Evolutionary conservation across 2,113 vertebrate genomes (phyloP).

Genomic region (Tachysurus vachellii): DNA sequence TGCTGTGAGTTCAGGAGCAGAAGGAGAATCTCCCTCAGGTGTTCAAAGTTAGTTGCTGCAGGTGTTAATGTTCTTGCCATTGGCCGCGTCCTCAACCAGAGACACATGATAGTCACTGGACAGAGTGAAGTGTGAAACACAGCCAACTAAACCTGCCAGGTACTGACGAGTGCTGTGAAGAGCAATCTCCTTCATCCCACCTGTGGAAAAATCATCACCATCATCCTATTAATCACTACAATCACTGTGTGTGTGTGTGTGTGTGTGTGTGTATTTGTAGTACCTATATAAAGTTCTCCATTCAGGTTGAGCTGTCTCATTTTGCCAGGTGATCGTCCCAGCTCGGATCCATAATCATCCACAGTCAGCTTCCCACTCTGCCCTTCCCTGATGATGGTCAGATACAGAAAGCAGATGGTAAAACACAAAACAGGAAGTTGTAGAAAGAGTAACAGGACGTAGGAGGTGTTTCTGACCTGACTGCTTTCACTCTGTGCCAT

Average conservation of each 20-base stretch:
- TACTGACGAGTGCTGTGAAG: slow-evolving; percentile 90
- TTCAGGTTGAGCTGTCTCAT: slow-evolving; percentile 96
- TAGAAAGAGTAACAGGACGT: neutral
- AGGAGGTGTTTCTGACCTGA: slow-evolving; percentile 75
- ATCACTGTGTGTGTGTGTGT: neutral
- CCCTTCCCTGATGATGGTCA: slow-evolving; percentile 80
- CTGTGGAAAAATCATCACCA: slow-evolving; percentile 62
- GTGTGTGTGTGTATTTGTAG: slow-evolving; percentile 48
- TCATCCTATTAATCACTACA: neutral
- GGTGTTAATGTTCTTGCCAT: slow-evolving; percentile 95
- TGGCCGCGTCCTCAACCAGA: slow-evolving; percentile 87
- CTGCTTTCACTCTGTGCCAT: slow-evolving; percentile 93
- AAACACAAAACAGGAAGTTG: slow-evolving; percentile 19
- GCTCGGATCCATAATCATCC: slow-evolving; percentile 92
- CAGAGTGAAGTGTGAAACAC: slow-evolving; percentile 93
- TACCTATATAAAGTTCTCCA: slow-evolving; percentile 89
- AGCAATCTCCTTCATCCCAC: slow-evolving; percentile 94
- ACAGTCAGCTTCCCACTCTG: slow-evolving; percentile 91
- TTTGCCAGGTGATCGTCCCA: slow-evolving; percentile 85
- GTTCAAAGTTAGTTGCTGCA: slow-evolving; percentile 68
- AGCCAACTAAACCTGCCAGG: slow-evolving; percentile 87
- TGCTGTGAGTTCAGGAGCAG: neutral
- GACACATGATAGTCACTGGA: slow-evolving; percentile 92
- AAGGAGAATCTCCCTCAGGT: neutral
- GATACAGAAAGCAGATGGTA: neutral